Conservation (phyloP, 2,888 invertebrate genomes). For the Apodemia duryi region DNA sequence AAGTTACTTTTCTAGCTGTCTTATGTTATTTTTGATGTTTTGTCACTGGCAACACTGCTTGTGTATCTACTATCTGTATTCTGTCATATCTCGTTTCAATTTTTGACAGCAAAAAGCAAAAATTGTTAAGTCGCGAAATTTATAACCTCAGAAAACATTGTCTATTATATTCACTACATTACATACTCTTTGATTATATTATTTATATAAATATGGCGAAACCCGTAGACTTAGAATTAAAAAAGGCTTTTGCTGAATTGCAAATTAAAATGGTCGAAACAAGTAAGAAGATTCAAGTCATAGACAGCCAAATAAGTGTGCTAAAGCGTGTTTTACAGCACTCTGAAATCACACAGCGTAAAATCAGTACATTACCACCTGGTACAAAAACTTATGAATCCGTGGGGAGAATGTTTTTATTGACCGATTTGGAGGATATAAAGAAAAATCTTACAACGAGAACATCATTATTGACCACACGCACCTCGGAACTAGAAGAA, state of each 20-base stretch:
- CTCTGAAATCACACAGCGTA: constrained; percentile 84
- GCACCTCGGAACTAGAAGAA: constrained; percentile 85
- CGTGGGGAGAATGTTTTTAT: constrained; percentile 90
- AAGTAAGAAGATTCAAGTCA: constrained; percentile 86
- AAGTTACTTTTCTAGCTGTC: too few relatives aligned
- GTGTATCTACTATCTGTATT: too few relatives aligned
- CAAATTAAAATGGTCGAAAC: constrained; percentile 91
- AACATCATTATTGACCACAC: constrained; percentile 77
- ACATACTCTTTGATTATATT: not conserved
- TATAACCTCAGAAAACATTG: not conserved
- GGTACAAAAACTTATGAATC: constrained; percentile 88
- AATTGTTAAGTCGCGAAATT: not conserved
- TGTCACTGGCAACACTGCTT: too few relatives aligned
- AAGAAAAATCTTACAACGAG: constrained; percentile 81
- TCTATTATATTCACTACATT: too few relatives aligned
- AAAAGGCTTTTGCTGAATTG: constrained; percentile 88
- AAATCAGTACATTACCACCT: constrained; percentile 79
- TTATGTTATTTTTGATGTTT: too few relatives aligned
- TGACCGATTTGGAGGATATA: constrained; percentile 82
- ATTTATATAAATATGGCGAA: constrained; percentile 53
- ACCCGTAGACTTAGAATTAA: constrained; percentile 79
- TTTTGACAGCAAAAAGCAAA: not conserved
- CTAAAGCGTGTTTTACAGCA: constrained; percentile 84
- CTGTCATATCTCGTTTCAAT: too few relatives aligned
- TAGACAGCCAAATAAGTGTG: constrained; percentile 87